Evolutionary conservation across 2,888 invertebrate genomes (phyloP).

Genomic region (Pardosa pseudoannulata): DNA sequence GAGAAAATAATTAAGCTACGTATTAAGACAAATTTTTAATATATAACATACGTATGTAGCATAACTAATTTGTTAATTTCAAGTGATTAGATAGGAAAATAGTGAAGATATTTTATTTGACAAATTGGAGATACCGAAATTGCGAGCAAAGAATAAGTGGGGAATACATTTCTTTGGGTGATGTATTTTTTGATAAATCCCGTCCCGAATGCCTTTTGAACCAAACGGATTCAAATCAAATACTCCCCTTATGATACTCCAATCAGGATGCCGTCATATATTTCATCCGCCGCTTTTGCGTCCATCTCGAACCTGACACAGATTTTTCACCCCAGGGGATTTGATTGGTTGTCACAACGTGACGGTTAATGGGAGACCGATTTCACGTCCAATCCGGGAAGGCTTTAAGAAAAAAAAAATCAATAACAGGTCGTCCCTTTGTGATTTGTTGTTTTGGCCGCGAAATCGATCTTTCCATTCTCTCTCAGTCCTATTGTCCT

Average conservation of each 20-base stretch:
- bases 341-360: conserved; percentile 69
- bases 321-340: conserved; percentile 22
- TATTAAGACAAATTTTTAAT: no score
- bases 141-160: no score
- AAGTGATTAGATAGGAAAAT: no score
- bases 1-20: no score
- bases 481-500: conserved; percentile 31
- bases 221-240: conserved; percentile 1
- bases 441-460: conserved; percentile 36
- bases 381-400: conserved; percentile 59
- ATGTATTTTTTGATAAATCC: not conserved
- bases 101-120: no score
- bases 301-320: not conserved
- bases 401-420: conserved; percentile 57
- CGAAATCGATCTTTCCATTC: conserved; percentile 60
- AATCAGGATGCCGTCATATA: not conserved
- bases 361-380: conserved; percentile 31
- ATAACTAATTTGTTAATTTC: no score
- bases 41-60: no score
- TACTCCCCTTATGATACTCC: no score
- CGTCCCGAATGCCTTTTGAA: not conserved
- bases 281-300: no score
- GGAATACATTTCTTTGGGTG: no score
- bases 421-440: conserved; percentile 45
- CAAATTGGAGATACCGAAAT: no score